Percentiles rank a stretch among this genome's conserved stretches.
These are phyloP conservation scores for Rana temporaria DNA, from an alignment of 2,113 vertebrate species.

Conservation along the genomic window DNA sequence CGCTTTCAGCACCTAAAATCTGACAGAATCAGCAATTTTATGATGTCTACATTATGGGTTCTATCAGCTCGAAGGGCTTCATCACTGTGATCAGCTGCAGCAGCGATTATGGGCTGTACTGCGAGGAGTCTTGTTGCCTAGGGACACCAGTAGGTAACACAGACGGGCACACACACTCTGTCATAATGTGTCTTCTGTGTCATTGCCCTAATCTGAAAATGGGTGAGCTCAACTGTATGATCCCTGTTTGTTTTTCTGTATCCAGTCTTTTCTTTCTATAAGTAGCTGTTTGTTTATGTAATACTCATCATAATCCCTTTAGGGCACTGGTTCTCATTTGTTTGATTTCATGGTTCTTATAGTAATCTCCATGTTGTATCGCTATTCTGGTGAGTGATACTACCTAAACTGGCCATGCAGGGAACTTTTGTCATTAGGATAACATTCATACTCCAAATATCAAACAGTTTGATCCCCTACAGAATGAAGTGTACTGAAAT, in stretches of 20 bases:
- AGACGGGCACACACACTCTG: slow-evolving; percentile 44
- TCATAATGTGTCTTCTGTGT: slow-evolving; percentile 65
- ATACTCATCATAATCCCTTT: slow-evolving; percentile 28
- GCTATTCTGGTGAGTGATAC: not conserved
- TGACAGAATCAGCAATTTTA: too few species aligned
- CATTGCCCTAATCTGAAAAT: slow-evolving; percentile 64
- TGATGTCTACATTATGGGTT: not conserved
- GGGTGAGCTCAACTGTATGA: slow-evolving; percentile 46
- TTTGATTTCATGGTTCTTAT: slow-evolving; percentile 9
- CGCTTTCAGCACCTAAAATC: too few species aligned
- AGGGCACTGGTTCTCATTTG: not conserved
- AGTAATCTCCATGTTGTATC: not conserved
- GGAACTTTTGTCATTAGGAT: not conserved
- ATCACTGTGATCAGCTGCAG: not conserved
- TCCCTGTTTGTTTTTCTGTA: slow-evolving; percentile 45
- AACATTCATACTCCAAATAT: too few species aligned
- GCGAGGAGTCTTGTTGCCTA: slow-evolving; percentile 63
- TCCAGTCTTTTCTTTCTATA: slow-evolving; percentile 30
- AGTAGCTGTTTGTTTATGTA: slow-evolving; percentile 31
- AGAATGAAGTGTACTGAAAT: too few species aligned
- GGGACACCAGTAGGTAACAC: slow-evolving; percentile 62
- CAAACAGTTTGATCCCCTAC: too few species aligned
- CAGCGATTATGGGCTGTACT: slow-evolving; percentile 38
- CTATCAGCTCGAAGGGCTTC: not conserved
- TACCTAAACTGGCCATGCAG: not conserved